A percentile compares a stretch with the other conserved stretches of the same genome.
Evolutionary conservation across 2,113 vertebrate genomes (phyloP).

Genomic region (Malurus alboscapulatus): DNA sequence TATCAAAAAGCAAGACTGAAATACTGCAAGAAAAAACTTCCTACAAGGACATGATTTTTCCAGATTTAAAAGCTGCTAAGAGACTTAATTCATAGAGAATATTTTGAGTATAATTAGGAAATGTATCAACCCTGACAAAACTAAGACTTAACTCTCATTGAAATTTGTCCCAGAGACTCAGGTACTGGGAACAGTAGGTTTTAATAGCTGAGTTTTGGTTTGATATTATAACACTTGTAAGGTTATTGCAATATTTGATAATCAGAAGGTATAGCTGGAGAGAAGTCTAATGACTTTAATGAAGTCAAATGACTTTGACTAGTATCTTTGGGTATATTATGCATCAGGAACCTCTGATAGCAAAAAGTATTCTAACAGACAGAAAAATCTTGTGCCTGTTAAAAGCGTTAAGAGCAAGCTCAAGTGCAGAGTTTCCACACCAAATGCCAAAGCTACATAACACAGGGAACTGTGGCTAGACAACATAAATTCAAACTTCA

Average conservation of each 20-base stretch:
- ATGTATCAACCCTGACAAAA: not conserved
- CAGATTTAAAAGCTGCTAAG: not conserved
- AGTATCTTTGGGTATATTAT: not conserved
- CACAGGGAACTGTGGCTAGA: conserved; percentile 34
- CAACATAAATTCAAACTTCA: conserved; percentile 25
- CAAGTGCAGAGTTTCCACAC: conserved; percentile 32
- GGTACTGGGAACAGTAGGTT: not conserved
- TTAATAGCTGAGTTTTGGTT: not conserved
- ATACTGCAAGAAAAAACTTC: not conserved
- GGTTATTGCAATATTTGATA: not conserved
- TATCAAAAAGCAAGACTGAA: not conserved
- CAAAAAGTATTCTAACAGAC: conserved; percentile 1
- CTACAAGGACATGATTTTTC: not conserved
- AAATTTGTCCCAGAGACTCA: not conserved
- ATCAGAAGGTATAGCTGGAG: not conserved
- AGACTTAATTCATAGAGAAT: not conserved
- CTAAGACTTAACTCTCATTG: not conserved
- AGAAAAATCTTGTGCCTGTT: not conserved
- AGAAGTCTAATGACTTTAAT: too few relatives aligned
- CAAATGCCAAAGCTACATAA: conserved; percentile 46
- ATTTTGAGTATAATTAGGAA: not conserved
- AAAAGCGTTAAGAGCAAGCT: conserved; percentile 16
- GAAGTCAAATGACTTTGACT: not conserved
- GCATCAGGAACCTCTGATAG: not conserved
- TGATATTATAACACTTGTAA: not conserved